These are phyloP conservation scores for Polypterus senegalus DNA, from an alignment of 2,113 vertebrate species.

Conservation along the genomic window DNA sequence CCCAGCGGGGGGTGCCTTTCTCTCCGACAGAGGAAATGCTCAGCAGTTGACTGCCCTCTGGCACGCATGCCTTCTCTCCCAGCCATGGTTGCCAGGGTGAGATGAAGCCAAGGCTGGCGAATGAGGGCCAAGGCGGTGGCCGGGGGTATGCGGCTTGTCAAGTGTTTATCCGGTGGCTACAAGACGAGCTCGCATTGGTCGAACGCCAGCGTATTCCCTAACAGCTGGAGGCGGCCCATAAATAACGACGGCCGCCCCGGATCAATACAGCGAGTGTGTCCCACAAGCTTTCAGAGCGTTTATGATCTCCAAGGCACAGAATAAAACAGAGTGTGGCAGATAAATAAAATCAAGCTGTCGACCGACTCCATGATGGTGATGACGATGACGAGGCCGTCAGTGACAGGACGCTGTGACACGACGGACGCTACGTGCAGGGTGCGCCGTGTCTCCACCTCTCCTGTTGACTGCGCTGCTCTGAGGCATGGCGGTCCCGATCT, in stretches of 20 bases:
- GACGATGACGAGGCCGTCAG: no score
- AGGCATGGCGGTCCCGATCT: no score
- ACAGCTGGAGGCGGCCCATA: constrained; percentile 25
- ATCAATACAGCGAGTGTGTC: constrained; percentile 56
- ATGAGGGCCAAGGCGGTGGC: constrained; percentile 31
- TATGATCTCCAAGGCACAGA: constrained; percentile 45
- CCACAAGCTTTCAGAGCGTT: constrained; percentile 54
- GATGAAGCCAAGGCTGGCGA: constrained; percentile 17
- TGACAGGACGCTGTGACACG: no score
- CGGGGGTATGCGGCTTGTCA: neutral
- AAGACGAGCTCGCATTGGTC: neutral
- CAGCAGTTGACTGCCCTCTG: constrained; percentile 50
- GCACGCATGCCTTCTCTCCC: constrained; percentile 76
- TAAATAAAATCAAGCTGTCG: constrained; percentile 60
- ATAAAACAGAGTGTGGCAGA: constrained; percentile 45
- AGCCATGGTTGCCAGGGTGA: constrained; percentile 67
- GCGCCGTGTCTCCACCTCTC: no score
- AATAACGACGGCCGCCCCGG: constrained; percentile 49
- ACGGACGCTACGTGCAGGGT: no score
- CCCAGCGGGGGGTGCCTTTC: constrained; percentile 53
- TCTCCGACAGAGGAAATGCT: constrained; percentile 51
- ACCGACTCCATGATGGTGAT: constrained; percentile 12
- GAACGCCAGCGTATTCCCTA: neutral
- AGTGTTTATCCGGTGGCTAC: no score
- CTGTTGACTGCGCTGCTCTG: no score